phyloP scores from a whole-genome alignment of 92 coral and sea anemone species.

The Pocillopora grandis region DNA sequence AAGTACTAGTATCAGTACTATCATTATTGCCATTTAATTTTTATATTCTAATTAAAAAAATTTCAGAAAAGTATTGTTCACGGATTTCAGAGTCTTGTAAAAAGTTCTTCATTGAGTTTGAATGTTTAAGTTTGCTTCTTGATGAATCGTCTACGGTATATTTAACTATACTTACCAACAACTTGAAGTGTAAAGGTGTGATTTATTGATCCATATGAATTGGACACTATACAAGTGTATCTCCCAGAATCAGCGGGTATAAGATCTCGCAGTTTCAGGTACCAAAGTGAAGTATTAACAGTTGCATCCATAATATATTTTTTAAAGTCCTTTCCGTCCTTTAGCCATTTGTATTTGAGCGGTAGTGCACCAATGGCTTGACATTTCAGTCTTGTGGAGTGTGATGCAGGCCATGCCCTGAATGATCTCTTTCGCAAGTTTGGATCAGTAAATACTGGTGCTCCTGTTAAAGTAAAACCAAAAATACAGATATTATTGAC shows the following conservation, averaged over 20 bases:
- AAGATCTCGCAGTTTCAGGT: conserved; percentile 68
- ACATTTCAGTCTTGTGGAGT: conserved; percentile 68
- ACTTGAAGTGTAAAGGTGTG: conserved; percentile 86
- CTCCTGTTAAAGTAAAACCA: conserved; percentile 24
- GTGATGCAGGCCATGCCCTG: conserved; percentile 88
- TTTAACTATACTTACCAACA: conserved; percentile 64
- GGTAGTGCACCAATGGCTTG: conserved; percentile 76
- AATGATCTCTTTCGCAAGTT: conserved; percentile 56
- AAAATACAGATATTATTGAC: no score
- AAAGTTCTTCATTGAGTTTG: neutral
- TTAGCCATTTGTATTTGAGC: conserved; percentile 79
- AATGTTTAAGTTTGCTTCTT: no score
- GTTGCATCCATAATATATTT: conserved; percentile 77
- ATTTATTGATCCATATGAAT: conserved; percentile 77
- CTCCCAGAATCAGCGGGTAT: conserved; percentile 76
- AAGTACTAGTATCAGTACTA: no score
- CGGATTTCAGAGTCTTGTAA: neutral
- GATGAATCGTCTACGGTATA: no score
- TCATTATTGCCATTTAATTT: no score
- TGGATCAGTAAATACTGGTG: conserved; percentile 58
- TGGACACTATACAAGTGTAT: conserved; percentile 93
- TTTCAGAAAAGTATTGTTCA: no score
- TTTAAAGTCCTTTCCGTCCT: conserved; percentile 62
- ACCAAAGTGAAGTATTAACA: conserved; percentile 75
- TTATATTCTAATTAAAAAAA: no score